A percentile compares a stretch with the other conserved stretches of the same genome.
phyloP scores from a whole-genome alignment of 2,888 invertebrate species.

The Lasioglossum zephyrum region DNA sequence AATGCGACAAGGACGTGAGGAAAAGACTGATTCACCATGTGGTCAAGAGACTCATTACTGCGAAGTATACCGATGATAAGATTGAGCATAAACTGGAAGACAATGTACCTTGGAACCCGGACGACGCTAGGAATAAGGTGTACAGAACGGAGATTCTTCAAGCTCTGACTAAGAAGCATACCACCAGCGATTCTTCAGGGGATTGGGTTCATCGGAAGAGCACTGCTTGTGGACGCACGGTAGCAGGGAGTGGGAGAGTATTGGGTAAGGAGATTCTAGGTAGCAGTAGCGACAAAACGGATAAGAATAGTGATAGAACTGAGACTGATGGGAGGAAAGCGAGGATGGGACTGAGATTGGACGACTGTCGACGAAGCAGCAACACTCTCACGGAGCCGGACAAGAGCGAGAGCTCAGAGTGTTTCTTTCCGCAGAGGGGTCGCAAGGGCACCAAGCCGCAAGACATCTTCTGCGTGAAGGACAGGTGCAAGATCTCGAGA shows the following conservation, averaged over 20 bases:
- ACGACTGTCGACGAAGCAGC: constrained; percentile 75
- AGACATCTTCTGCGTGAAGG: constrained; percentile 71
- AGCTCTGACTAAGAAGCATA: constrained; percentile 78
- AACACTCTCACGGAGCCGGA: constrained; percentile 74
- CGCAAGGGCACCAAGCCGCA: constrained; percentile 72
- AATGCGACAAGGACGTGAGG: constrained; percentile 87
- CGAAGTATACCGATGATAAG: constrained; percentile 87
- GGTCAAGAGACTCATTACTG: constrained; percentile 87
- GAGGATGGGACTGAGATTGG: constrained; percentile 79
- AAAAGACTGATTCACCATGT: constrained; percentile 88
- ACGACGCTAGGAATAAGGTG: constrained; percentile 80
- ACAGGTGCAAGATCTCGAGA: constrained; percentile 68
- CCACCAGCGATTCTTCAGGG: constrained; percentile 79
- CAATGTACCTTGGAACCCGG: constrained; percentile 84
- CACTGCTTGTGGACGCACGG: constrained; percentile 62
- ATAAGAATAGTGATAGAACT: constrained; percentile 79
- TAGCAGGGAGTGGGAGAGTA: constrained; percentile 61
- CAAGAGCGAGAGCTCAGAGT: constrained; percentile 82
- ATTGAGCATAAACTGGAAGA: constrained; percentile 81
- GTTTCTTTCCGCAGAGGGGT: constrained; percentile 79
- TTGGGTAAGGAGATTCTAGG: constrained; percentile 71
- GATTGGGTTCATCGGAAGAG: constrained; percentile 78
- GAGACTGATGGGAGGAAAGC: constrained; percentile 82
- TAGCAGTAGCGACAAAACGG: constrained; percentile 81
- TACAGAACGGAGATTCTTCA: constrained; percentile 80